Evolutionary conservation across 2,797 vertebrate genomes (phyloP).

Genomic region (Ceryle rudis): DNA sequence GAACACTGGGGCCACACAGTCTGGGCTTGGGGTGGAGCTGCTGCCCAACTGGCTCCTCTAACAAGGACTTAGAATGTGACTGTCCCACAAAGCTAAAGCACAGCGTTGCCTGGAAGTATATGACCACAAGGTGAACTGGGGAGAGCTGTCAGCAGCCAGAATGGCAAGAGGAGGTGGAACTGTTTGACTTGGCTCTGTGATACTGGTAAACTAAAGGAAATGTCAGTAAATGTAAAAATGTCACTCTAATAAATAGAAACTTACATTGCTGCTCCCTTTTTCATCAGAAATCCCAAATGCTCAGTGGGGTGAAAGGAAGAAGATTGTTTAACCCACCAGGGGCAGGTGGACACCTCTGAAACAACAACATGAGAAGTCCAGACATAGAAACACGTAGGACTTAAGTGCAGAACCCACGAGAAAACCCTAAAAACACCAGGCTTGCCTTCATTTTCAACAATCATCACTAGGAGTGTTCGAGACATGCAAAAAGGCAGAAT

Average conservation of each 20-base stretch:
- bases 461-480: not conserved
- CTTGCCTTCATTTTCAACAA: not conserved
- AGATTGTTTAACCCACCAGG: not conserved
- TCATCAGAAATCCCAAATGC: not conserved
- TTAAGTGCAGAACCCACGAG: not conserved
- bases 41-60: not conserved
- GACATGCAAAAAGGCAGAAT: not conserved
- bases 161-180: not conserved
- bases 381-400: not conserved
- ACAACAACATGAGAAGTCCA: not conserved
- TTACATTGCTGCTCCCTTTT: not conserved
- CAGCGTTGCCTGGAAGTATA: not conserved
- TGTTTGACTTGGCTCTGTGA: constrained; percentile 44
- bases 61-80: not conserved
- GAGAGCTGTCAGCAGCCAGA: not conserved
- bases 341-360: not conserved
- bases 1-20: rapidly evolving
- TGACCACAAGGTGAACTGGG: not conserved
- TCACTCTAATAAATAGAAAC: not conserved
- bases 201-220: not conserved
- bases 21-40: not conserved
- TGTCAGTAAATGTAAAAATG: not conserved
- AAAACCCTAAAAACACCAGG: not conserved
- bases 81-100: not conserved
- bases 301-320: not conserved